Conservation (phyloP, 2,888 invertebrate genomes). For the Sialis lutaria region DNA sequence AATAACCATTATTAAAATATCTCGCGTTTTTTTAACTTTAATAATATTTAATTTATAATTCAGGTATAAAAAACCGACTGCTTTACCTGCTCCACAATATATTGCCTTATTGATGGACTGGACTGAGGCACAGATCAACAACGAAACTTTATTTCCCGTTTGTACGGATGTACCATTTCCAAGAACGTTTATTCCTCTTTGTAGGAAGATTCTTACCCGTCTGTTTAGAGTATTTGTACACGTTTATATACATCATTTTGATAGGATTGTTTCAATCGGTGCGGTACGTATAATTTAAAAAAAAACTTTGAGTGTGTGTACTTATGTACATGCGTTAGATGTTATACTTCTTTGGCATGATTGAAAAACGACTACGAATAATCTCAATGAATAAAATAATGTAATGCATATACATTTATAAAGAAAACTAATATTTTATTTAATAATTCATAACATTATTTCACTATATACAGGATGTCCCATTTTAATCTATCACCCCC, state of each 20-base stretch:
- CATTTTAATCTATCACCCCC: too few relatives aligned
- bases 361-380: too few relatives aligned
- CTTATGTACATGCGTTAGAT: too few relatives aligned
- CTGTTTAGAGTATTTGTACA: conserved; percentile 84
- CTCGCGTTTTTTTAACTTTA: neutral
- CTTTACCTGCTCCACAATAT: conserved; percentile 69
- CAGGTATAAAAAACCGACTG: conserved; percentile 55
- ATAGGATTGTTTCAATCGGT: conserved; percentile 68
- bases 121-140: conserved; percentile 81
- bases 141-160: conserved; percentile 71
- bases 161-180: conserved; percentile 77
- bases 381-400: too few relatives aligned
- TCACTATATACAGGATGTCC: too few relatives aligned
- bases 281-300: conserved; percentile 43
- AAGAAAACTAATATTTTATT: too few relatives aligned
- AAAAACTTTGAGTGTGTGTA: too few relatives aligned
- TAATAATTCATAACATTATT: too few relatives aligned
- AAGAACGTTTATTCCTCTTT: conserved; percentile 57
- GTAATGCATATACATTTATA: too few relatives aligned
- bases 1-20: neutral
- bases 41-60: conserved; percentile 11
- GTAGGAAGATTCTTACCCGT: conserved; percentile 75
- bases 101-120: conserved; percentile 77
- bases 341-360: too few relatives aligned
- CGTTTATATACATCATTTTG: conserved; percentile 89